These are phyloP conservation scores for Diplodus sargus DNA, from an alignment of 2,797 vertebrate species.

Conservation along the genomic window DNA sequence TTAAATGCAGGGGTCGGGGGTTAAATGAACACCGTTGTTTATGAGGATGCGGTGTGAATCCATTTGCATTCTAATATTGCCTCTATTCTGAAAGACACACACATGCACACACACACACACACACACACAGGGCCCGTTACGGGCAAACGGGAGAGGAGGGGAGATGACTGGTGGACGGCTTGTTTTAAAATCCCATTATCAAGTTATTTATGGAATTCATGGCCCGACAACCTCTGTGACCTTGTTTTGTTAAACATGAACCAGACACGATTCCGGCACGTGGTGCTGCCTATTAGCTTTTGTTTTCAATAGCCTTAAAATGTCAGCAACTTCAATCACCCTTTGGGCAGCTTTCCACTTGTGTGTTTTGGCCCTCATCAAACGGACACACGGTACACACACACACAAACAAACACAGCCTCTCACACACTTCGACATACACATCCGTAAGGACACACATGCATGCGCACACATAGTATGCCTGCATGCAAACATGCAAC, in stretches of 20 bases:
- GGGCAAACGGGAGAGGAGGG: conserved; percentile 69
- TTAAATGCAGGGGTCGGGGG: conserved; percentile 96
- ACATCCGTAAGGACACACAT: conserved; percentile 1
- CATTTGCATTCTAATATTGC: conserved; percentile 99
- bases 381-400: conserved; percentile 63
- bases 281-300: conserved; percentile 91
- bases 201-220: conserved; percentile 99
- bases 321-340: conserved; percentile 98
- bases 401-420: conserved; percentile 47
- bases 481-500: conserved; percentile 34
- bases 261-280: conserved; percentile 95
- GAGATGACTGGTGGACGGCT: conserved; percentile 91
- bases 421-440: conserved; percentile 8
- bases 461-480: conserved; percentile 10
- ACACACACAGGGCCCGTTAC: conserved; percentile 76
- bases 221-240: conserved; percentile 93
- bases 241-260: conserved; percentile 99
- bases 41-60: conserved; percentile 98
- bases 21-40: conserved; percentile 99
- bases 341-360: conserved; percentile 87
- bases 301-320: conserved; percentile 96
- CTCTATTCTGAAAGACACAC: conserved; percentile 87
- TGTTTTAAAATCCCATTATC: conserved; percentile 99
- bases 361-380: conserved; percentile 78
- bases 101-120: conserved; percentile 77